Conservation (phyloP, 2,113 vertebrate genomes). For the Charina bottae region DNA sequence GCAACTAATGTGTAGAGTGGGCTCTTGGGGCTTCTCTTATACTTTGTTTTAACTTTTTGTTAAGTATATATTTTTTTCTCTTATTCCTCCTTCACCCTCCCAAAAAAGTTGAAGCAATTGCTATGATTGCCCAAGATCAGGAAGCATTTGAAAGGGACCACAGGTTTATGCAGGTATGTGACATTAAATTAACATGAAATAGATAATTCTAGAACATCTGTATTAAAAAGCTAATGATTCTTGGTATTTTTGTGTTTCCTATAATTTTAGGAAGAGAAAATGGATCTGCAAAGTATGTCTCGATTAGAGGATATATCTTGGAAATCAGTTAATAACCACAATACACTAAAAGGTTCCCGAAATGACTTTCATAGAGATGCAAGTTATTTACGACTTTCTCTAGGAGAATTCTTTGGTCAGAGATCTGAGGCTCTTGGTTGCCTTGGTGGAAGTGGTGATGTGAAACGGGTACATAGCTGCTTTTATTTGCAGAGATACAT, state of each 20-base stretch:
- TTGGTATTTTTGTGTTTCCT: slow-evolving; percentile 36
- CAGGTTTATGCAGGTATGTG: slow-evolving; percentile 87
- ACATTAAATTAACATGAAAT: not conserved
- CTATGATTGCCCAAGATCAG: slow-evolving; percentile 88
- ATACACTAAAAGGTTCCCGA: slow-evolving; percentile 79
- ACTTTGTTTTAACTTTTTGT: not conserved
- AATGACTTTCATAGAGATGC: slow-evolving; percentile 77
- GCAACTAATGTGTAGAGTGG: not conserved
- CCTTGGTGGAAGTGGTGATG: slow-evolving; percentile 78
- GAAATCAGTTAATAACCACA: slow-evolving; percentile 75
- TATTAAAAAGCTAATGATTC: not conserved
- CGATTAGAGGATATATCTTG: slow-evolving; percentile 82
- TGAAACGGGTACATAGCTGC: slow-evolving; percentile 86
- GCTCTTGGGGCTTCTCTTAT: not conserved
- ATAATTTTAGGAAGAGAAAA: slow-evolving; percentile 81
- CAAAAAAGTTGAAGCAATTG: slow-evolving; percentile 84
- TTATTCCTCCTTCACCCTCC: slow-evolving; percentile 6
- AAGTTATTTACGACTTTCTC: slow-evolving; percentile 87
- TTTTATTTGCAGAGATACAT: not conserved
- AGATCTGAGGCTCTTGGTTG: slow-evolving; percentile 95
- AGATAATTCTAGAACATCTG: not conserved
- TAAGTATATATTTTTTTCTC: not conserved
- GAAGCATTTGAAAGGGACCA: slow-evolving; percentile 91
- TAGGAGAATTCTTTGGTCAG: slow-evolving; percentile 92
- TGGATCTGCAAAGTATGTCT: slow-evolving; percentile 67